Percentiles rank a stretch among this genome's conserved stretches.
Conservation (phyloP, 2,113 vertebrate species). For the Neopipo cinnamomea region DNA sequence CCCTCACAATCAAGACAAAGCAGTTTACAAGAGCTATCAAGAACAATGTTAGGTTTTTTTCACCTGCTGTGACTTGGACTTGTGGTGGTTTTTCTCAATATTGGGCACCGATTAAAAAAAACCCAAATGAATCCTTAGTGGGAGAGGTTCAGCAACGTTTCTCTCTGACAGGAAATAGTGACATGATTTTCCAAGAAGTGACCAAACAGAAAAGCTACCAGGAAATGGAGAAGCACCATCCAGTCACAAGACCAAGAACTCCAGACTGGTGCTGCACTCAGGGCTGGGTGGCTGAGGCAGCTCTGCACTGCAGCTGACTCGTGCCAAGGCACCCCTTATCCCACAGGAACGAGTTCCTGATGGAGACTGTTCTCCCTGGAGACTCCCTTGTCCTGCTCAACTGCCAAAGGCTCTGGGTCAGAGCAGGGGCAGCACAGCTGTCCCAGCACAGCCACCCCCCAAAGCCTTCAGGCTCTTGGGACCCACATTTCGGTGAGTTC, state of each 20-base stretch:
- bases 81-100: neutral
- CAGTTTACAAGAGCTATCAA: neutral
- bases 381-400: neutral
- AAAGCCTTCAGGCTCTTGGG: neutral
- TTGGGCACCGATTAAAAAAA: neutral
- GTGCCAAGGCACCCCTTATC: no score
- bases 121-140: neutral
- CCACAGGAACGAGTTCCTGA: neutral
- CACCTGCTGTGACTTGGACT: neutral
- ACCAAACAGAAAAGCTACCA: neutral
- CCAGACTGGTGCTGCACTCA: neutral
- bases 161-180: neutral
- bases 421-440: rapidly evolving
- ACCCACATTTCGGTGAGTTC: neutral
- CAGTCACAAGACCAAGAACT: neutral
- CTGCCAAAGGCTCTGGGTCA: neutral
- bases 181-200: slow-evolving; percentile 1
- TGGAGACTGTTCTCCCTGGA: neutral
- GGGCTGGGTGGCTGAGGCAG: neutral
- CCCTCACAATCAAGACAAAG: no score
- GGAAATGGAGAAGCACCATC: neutral
- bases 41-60: neutral
- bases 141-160: neutral
- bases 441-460: neutral
- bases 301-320: neutral